Evolutionary conservation across 2,797 vertebrate genomes (phyloP), one percentile per base, ranked within the genome.

Genomic region (Hipposideros larvatus): DNA sequence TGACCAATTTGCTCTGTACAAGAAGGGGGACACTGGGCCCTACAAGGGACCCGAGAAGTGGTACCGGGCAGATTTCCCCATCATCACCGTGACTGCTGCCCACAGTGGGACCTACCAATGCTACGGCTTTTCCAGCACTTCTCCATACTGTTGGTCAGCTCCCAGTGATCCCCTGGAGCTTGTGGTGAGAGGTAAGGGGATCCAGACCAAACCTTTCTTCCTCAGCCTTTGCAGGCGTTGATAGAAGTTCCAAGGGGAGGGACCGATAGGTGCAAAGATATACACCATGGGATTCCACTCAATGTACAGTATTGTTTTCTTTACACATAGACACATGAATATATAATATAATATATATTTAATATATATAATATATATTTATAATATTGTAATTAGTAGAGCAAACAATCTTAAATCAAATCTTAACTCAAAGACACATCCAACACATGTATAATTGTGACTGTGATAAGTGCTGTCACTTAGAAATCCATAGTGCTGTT

Each of bases 101-200:
- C 89, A 96, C 90, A 82, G 96, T 0, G 97, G 97, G 4, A 82
- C 26, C 46, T 98, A 98, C 95, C 66, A 63, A 4, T 98, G 97
- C 63, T 97, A 97, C 80, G 82, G 91, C 65, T 97, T 93, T 21
- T 85, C 80, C 61, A 94, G 95, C 2, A 0, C 0, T 0, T 1
- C 1, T 5, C 94, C 94, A 0, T 90, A 85, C 91, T 65, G 90
- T 79, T 95, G 94, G 94, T 95, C 94, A 0, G 79, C 80, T 46
- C 90, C 94, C 26, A 95, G 94, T 1, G 79, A 95, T 37, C 94
- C 94, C 48, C 65, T 95, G 91, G 37, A 85, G 79, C 94, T 95
- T 1, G 37, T 90, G 70, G 91, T 95, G 55, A 79, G 37, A 73
- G 94, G 94, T 95, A 13, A 95, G 95, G 46, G 5, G 34, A 16